Percentiles rank a stretch among this genome's conserved stretches.
phyloP scores from a whole-genome alignment of 2,113 vertebrate species.

The Cercocebus atys region DNA sequence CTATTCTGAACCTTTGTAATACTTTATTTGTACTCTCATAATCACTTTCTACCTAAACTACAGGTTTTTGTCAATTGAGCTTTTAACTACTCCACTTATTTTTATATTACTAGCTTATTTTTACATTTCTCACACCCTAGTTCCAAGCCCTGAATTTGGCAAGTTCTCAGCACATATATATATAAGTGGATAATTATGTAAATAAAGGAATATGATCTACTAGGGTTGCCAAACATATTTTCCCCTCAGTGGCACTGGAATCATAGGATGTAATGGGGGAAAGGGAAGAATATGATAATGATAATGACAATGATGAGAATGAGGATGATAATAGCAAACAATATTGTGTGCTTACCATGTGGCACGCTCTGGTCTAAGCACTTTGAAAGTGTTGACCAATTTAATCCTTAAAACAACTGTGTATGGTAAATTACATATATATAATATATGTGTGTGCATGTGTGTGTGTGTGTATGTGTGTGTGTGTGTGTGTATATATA shows the following conservation, averaged over 20 bases:
- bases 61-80: background rate
- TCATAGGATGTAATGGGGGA: background rate
- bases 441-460: no score
- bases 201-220: background rate
- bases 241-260: background rate
- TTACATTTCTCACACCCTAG: background rate
- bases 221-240: background rate
- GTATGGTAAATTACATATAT: background rate
- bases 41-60: background rate
- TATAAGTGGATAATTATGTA: background rate
- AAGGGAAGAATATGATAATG: background rate
- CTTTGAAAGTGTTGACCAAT: background rate
- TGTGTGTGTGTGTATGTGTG: no score
- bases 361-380: background rate
- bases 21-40: background rate
- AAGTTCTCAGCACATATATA: background rate
- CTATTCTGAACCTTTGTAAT: background rate
- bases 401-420: background rate
- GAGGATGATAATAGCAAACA: background rate
- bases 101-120: background rate
- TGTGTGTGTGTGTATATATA: accelerated
- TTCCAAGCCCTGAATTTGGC: background rate
- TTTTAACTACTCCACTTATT: background rate
- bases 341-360: background rate
- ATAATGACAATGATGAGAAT: background rate